Percentiles rank a stretch among this genome's conserved stretches.
Evolutionary conservation across 1,140 invertebrate genomes (phyloP).

Genomic region (Phocides pigmalion): DNA sequence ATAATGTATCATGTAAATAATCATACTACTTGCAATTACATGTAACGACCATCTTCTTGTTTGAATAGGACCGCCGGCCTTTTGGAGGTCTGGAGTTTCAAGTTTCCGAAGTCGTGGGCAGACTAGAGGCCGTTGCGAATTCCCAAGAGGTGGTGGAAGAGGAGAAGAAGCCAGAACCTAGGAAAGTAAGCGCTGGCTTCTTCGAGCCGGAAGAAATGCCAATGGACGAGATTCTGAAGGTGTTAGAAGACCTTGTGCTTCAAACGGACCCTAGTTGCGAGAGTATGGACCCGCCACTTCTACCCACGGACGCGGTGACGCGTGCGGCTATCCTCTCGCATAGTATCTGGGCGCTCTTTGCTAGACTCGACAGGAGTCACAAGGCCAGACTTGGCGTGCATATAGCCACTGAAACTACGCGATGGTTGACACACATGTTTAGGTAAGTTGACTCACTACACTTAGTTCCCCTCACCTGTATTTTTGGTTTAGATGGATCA

Average conservation of each 20-base stretch:
- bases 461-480: neutral
- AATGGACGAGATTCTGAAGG: constrained; percentile 77
- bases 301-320: constrained; percentile 82
- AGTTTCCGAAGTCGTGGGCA: constrained; percentile 87
- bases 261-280: constrained; percentile 75
- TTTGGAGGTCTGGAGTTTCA: constrained; percentile 86
- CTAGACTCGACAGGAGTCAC: constrained; percentile 88
- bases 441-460: constrained; percentile 81
- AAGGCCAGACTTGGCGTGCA: constrained; percentile 88
- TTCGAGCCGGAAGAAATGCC: constrained; percentile 75
- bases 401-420: constrained; percentile 89
- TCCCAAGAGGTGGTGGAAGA: constrained; percentile 65
- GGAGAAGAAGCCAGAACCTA: constrained; percentile 61
- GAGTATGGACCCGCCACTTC: constrained; percentile 64
- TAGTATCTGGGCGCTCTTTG: constrained; percentile 89
- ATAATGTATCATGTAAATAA: neutral
- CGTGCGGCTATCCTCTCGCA: constrained; percentile 89
- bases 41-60: constrained; percentile 39
- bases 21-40: constrained; percentile 8
- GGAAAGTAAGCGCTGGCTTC: constrained; percentile 72
- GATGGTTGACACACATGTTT: constrained; percentile 92
- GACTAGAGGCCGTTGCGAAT: constrained; percentile 86
- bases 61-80: constrained; percentile 73
- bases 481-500: neutral
- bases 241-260: constrained; percentile 70